Evolutionary conservation across 64 coral and sea anemone species (phyloP).

Genomic region (Actinia tenebrosa): DNA sequence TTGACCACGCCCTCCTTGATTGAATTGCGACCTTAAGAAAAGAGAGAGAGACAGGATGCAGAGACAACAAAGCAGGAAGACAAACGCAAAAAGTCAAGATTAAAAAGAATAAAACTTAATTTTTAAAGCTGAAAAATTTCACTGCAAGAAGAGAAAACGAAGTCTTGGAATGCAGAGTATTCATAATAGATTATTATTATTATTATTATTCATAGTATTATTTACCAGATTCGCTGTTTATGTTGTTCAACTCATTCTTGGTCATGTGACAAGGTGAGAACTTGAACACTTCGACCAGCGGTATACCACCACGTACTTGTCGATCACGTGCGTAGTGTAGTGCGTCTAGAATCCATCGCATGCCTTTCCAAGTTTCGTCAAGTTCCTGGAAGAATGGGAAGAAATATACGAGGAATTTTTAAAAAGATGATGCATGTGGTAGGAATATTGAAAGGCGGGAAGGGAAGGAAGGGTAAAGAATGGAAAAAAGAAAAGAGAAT

Average conservation of each 20-base stretch:
- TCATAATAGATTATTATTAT: background rate
- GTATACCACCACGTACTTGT: slow-evolving; percentile 89
- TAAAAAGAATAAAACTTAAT: background rate
- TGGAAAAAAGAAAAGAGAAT: background rate
- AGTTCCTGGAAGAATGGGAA: slow-evolving; percentile 52
- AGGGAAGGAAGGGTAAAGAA: too few species aligned
- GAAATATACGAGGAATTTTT: background rate
- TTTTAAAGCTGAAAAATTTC: background rate
- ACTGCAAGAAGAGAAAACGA: background rate
- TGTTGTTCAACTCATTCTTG: background rate
- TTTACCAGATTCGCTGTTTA: slow-evolving; percentile 11
- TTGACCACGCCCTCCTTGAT: slow-evolving; percentile 48
- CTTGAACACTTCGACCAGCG: slow-evolving; percentile 88
- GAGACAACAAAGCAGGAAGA: background rate
- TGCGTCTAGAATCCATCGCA: slow-evolving; percentile 95
- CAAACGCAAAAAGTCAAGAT: background rate
- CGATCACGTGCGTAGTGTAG: slow-evolving; percentile 94
- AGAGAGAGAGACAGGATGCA: background rate
- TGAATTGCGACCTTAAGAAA: slow-evolving; percentile 14
- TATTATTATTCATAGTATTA: background rate
- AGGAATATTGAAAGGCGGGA: too few species aligned
- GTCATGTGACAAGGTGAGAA: slow-evolving; percentile 47
- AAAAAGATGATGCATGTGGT: background rate
- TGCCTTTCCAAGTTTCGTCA: slow-evolving; percentile 98
- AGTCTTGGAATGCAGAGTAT: background rate